These are phyloP conservation scores for Mimachlamys varia DNA, from an alignment of 2,888 invertebrate genomes.

Conservation along the genomic window DNA sequence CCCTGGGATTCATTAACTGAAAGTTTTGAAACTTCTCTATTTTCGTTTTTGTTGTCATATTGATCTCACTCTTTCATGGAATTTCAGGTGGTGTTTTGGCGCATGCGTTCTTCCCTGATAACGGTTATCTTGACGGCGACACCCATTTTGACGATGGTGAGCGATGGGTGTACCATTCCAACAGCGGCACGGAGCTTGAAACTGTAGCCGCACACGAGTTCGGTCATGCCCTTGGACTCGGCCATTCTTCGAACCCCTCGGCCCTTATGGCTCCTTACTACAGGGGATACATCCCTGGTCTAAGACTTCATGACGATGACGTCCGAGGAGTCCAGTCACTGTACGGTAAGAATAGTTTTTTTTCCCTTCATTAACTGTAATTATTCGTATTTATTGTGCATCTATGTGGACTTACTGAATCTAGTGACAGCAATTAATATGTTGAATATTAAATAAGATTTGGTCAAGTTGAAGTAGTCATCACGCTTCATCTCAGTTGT, in stretches of 20 bases:
- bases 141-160: constrained; percentile 80
- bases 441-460: too few species aligned
- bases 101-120: constrained; percentile 77
- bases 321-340: constrained; percentile 73
- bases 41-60: too few species aligned
- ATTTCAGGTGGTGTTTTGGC: constrained; percentile 71
- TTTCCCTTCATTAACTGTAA: too few species aligned
- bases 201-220: constrained; percentile 80
- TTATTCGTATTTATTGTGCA: too few species aligned
- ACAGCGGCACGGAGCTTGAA: constrained; percentile 66
- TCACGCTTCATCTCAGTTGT: too few species aligned
- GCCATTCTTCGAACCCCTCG: constrained; percentile 71
- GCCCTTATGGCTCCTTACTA: constrained; percentile 79
- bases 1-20: too few species aligned
- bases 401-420: too few species aligned
- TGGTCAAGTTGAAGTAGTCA: too few species aligned
- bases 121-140: constrained; percentile 74
- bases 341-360: constrained; percentile 68
- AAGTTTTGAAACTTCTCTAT: neutral
- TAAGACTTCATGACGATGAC: constrained; percentile 73
- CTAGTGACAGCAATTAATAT: too few species aligned
- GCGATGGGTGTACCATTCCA: constrained; percentile 70
- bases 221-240: constrained; percentile 79
- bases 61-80: neutral
- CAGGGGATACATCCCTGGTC: constrained; percentile 66